Conservation (phyloP, 1,140 invertebrate genomes). For the Leguminivora glycinivorella region DNA sequence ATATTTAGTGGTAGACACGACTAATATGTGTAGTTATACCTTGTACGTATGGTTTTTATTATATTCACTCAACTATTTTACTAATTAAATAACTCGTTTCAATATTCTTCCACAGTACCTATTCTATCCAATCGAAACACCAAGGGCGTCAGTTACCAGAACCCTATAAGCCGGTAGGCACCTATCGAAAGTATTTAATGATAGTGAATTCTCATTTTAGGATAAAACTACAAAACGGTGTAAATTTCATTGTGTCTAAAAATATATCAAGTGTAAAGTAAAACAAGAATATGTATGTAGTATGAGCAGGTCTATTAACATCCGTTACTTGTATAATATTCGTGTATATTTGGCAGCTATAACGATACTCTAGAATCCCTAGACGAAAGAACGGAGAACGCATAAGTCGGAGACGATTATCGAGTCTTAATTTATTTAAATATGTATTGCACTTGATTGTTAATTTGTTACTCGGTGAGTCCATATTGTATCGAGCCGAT, state of each 20-base stretch:
- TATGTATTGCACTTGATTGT: slow-evolving; percentile 22
- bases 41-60: background rate
- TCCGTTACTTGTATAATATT: background rate
- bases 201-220: background rate
- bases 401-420: slow-evolving; percentile 35
- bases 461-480: slow-evolving; percentile 7
- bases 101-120: background rate
- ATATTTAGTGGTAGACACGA: background rate
- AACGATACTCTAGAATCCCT: slow-evolving; percentile 7
- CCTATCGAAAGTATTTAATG: background rate
- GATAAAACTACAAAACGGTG: background rate
- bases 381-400: slow-evolving; percentile 39
- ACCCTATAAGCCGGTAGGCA: background rate
- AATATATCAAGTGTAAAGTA: slow-evolving; percentile 1
- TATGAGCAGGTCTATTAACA: background rate
- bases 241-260: slow-evolving; percentile 8
- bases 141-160: background rate
- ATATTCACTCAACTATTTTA: background rate
- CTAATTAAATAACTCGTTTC: background rate
- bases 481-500: background rate
- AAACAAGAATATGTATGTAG: slow-evolving; percentile 8
- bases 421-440: slow-evolving; percentile 27
- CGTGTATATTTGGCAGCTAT: slow-evolving; percentile 25
- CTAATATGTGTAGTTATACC: background rate
- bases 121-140: background rate